Base-by-base conservation (phyloP, 2,888 invertebrate genomes). In the Noctua comes region DNA sequence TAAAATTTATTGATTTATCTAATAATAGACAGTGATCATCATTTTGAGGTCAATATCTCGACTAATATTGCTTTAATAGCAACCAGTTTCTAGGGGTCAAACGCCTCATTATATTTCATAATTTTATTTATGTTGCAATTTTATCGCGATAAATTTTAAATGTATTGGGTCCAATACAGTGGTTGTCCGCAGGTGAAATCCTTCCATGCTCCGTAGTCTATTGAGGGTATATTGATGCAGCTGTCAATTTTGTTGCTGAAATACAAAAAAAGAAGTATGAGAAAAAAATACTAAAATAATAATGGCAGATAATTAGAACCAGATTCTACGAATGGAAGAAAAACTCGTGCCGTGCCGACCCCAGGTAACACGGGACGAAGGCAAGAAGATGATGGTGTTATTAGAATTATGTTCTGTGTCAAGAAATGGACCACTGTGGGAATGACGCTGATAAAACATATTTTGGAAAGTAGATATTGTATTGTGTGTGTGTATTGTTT, bases 221-320 rank as follows among this genome's bases (percentile, higher is more conserved):
- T 59, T n/a, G 51, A 27, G 0, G 62, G 68, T 66, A 85, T 87
- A 5, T 74, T 48, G n/a, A 13, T 13, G 40, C 87, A 85, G 66
- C 72, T 79, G n/a, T 66, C 76, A 18, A 85, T 84, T 64, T 74
- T 27, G 27, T 85, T 85, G 18, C 85, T 85, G 31, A 31, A 87
- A 87, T 18, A n/a, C 7, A 68, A 31, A 66, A 51, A 68, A 54
- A 54, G 16, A 16, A 2, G 0, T 43, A 4, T 4, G 13, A 24
- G 1, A 68, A 31, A 62, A 11, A 40, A 57, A 13, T 31, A 10
- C 13, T 16, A 62, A 36, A 62, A 18, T 48, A 31, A 24, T 11
- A n/a, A 4, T 57, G 10, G 31, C 8, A 46, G 21, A 8, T 43
- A 43, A 27, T 16, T 13, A 43, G 3, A 27, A 59, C 27, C 27